Evolutionary conservation across 1,140 invertebrate species (phyloP).

Genomic region (Elymnias hypermnestra): DNA sequence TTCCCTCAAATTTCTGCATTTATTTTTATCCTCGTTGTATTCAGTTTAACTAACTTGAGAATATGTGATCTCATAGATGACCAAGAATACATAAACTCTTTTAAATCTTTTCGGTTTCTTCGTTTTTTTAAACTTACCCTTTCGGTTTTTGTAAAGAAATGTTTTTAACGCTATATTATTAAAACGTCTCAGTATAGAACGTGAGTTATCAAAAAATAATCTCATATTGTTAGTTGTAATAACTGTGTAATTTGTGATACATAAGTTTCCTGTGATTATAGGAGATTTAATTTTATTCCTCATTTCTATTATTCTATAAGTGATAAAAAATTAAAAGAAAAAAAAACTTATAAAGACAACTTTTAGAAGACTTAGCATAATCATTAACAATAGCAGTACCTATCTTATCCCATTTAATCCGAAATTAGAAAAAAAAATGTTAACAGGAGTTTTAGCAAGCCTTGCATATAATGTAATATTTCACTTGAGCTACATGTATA

Average conservation of each 20-base stretch:
- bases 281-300: conserved; percentile 3
- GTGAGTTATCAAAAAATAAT: no score
- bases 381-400: background rate
- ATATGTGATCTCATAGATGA: conserved; percentile 1
- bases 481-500: no score
- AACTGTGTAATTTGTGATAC: conserved; percentile 12
- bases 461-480: no score
- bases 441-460: no score
- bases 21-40: background rate
- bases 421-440: no score
- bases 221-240: conserved; percentile 4
- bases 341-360: background rate
- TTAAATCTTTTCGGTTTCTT: background rate
- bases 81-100: background rate
- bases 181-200: no score
- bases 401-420: no score
- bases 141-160: background rate
- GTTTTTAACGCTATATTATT: no score
- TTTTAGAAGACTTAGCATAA: background rate
- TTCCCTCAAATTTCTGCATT: conserved; percentile 6
- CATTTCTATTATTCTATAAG: conserved; percentile 3
- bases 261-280: conserved; percentile 1
- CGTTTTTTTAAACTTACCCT: background rate
- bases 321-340: background rate
- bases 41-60: background rate